Conservation (phyloP, 2,797 vertebrate genomes). For the Lithobates pipiens region DNA sequence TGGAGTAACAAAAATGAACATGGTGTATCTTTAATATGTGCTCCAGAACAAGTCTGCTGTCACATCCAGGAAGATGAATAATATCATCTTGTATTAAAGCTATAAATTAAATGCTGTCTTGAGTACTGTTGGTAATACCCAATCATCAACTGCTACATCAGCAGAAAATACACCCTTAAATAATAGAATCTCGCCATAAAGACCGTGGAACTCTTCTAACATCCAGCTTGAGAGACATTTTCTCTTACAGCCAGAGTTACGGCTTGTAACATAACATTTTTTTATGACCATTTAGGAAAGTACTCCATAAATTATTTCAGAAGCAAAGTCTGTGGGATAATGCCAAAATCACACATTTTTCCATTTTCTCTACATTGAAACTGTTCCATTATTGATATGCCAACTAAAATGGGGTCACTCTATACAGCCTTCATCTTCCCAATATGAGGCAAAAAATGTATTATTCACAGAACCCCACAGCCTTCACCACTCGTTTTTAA, state of each 20-base stretch:
- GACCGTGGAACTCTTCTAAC: slow-evolving; percentile 41
- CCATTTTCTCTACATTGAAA: slow-evolving; percentile 52
- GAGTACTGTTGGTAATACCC: slow-evolving; percentile 37
- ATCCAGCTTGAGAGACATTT: slow-evolving; percentile 56
- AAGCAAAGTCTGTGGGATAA: slow-evolving; percentile 45
- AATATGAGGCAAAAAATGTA: slow-evolving; percentile 45
- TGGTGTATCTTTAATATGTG: slow-evolving; percentile 33
- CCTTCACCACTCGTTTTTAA: slow-evolving; percentile 36
- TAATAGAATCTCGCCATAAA: slow-evolving; percentile 44
- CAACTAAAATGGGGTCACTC: slow-evolving; percentile 36
- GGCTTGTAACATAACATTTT: slow-evolving; percentile 62
- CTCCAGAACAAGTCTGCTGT: slow-evolving; percentile 35
- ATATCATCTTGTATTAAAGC: slow-evolving; percentile 17
- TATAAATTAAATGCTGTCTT: slow-evolving; percentile 55
- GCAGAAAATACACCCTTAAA: slow-evolving; percentile 50
- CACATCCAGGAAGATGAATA: slow-evolving; percentile 47
- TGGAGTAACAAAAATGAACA: slow-evolving; percentile 25
- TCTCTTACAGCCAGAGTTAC: slow-evolving; percentile 54
- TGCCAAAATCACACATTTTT: slow-evolving; percentile 53
- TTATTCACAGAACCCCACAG: slow-evolving; percentile 40
- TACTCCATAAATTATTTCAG: slow-evolving; percentile 61
- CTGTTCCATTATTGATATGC: slow-evolving; percentile 47
- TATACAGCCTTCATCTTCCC: not conserved
- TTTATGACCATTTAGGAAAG: slow-evolving; percentile 62
- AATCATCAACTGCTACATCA: slow-evolving; percentile 42